Evolutionary conservation across 2,113 vertebrate species (phyloP).

Genomic region (Actenoides lindsayi): DNA sequence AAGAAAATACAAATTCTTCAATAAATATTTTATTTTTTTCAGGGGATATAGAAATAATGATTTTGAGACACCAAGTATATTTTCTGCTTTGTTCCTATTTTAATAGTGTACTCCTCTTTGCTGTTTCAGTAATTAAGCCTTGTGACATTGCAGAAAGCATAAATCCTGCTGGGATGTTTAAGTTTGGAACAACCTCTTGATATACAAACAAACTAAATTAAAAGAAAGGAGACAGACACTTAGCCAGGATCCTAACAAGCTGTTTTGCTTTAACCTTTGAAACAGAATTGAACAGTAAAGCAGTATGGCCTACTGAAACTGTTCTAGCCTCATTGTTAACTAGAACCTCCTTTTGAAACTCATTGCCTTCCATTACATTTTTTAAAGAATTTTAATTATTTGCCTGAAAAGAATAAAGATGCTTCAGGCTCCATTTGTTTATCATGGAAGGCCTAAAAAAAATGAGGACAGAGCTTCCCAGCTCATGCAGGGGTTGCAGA

Average conservation of each 20-base stretch:
- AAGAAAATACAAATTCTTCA: conserved; percentile 57
- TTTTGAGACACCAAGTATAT: conserved; percentile 47
- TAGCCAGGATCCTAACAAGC: conserved; percentile 69
- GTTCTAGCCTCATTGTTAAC: conserved; percentile 70
- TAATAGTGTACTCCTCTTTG: conserved; percentile 56
- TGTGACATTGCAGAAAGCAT: conserved; percentile 72
- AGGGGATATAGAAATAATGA: conserved; percentile 68
- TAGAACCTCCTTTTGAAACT: conserved; percentile 77
- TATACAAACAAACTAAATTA: conserved; percentile 72
- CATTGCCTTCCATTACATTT: conserved; percentile 80
- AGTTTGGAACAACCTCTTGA: conserved; percentile 75
- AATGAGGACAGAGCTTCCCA: conserved; percentile 86
- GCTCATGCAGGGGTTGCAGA: conserved; percentile 87
- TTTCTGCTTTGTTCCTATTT: conserved; percentile 74
- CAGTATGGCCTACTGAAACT: conserved; percentile 58
- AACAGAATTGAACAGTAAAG: conserved; percentile 63
- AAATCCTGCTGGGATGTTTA: conserved; percentile 80
- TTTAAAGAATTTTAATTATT: conserved; percentile 83
- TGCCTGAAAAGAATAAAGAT: conserved; percentile 84
- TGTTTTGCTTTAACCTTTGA: conserved; percentile 73
- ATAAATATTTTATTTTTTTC: conserved; percentile 50
- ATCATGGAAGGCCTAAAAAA: conserved; percentile 79
- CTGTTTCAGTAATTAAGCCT: conserved; percentile 77
- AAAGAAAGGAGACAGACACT: conserved; percentile 47
- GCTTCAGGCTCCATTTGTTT: conserved; percentile 84